These are phyloP conservation scores for Odontomyia ornata DNA, from an alignment of 2,888 invertebrate species.

Conservation along the genomic window DNA sequence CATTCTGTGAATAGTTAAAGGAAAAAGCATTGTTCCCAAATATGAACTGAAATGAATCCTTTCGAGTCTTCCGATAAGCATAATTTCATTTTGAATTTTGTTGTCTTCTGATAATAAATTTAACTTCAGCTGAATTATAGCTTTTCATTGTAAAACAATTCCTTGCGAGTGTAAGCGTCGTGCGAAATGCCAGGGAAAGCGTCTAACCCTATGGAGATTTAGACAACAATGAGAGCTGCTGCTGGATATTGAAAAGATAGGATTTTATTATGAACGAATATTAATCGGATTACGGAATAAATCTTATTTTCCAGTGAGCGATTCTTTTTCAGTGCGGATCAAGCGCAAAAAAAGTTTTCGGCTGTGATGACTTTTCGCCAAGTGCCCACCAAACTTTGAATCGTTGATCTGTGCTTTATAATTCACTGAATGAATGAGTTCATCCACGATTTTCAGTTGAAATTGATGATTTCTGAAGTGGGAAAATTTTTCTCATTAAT, in stretches of 20 bases:
- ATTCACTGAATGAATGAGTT: slow-evolving; percentile 17
- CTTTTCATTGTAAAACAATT: not conserved
- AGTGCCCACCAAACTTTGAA: not conserved
- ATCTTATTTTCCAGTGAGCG: slow-evolving; percentile 32
- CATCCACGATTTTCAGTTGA: slow-evolving; percentile 2
- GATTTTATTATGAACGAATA: slow-evolving; percentile 19
- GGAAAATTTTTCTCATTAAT: slow-evolving; percentile 9
- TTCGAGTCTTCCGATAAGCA: slow-evolving; percentile 1
- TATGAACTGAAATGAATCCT: not conserved
- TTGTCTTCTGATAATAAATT: slow-evolving; percentile 27
- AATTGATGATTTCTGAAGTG: slow-evolving; percentile 25
- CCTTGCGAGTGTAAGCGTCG: not conserved
- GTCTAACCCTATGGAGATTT: not conserved
- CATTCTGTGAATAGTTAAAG: not conserved
- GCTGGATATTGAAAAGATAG: slow-evolving; percentile 11
- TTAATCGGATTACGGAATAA: slow-evolving; percentile 34
- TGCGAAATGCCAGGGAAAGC: not conserved
- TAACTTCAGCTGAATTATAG: not conserved
- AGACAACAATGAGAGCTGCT: slow-evolving; percentile 6
- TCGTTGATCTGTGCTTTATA: not conserved
- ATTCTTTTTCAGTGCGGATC: not conserved
- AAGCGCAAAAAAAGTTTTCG: not conserved
- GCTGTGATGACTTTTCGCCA: too few relatives aligned
- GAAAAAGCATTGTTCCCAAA: not conserved
- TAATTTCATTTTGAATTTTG: slow-evolving; percentile 23